Base-by-base conservation (phyloP, 2,888 invertebrate species). In the Rhagium mordax region DNA sequence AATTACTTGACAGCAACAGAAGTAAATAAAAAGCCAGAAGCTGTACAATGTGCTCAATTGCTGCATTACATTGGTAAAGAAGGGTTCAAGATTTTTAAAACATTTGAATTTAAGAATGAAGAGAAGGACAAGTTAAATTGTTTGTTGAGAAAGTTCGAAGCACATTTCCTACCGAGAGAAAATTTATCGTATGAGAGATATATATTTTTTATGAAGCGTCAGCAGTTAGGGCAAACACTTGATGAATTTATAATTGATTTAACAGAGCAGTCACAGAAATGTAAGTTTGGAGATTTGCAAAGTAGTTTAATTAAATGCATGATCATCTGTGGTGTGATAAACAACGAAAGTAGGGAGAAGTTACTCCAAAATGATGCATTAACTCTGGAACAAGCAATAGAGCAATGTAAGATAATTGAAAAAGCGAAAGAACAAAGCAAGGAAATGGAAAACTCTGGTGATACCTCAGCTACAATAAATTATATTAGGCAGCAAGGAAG, bases 101-200 rank as follows among this genome's bases (percentile, higher is more conserved):
- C 79, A 6, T 82, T 82, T 66, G 62, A 21, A 7, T 70, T 80
- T 16, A 20, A 57, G 20, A 72, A 71, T 0, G 60, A 51, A 1
- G 77, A 79, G 21, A 70, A 73, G 47, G 61, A 76, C 49, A 74
- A 80, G 24, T 55, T 78, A 13, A 2, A 33, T 16, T 7, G 13
- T 3, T 47, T 81, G 1, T n/a, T 80, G 13, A 29, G 66, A 3
- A 75, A 78, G 65, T 82, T 79, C 62, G 78, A 80, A 21, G 64
- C 24, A 1, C 71, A 79, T 62, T 81, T 77, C 61, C 15, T 71
- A 67, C 76, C 78, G 1, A 79, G 77, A 70, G 69, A 74, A 69
- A 80, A 79, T 68, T 8, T 75, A 7, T 65, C 74, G 0, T 77
- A 72, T 62, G 79, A 78, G 57, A 59, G 81, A 41, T 74, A 78